A percentile compares a stretch with the other conserved stretches of the same genome.
Evolutionary conservation across 2,797 vertebrate species (phyloP).

Genomic region (Xyrichtys novacula): DNA sequence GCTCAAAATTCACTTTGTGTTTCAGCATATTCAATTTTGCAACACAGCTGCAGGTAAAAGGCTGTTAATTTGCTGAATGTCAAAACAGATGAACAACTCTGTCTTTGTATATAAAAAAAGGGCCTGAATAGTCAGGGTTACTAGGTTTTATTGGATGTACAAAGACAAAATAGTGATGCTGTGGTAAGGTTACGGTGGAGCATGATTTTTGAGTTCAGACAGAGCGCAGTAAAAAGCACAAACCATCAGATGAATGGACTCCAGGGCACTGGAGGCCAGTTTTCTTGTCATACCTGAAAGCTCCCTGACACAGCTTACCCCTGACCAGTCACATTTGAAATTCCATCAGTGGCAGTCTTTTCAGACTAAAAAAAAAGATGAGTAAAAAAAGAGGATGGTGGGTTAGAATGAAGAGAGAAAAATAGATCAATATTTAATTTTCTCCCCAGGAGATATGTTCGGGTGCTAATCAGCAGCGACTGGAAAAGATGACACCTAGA

Average conservation of each 20-base stretch:
- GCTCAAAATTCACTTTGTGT: neutral
- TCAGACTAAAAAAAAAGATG: constrained; percentile 39
- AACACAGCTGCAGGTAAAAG: neutral
- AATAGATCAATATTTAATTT: constrained; percentile 90
- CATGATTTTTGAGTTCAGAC: neutral
- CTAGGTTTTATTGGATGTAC: neutral
- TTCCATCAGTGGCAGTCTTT: constrained; percentile 63
- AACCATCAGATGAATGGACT: constrained; percentile 25
- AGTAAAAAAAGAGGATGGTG: constrained; percentile 34
- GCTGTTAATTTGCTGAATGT: neutral
- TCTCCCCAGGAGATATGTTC: constrained; percentile 85
- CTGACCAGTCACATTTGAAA: constrained; percentile 72
- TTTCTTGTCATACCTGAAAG: constrained; percentile 31
- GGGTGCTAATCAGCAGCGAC: constrained; percentile 82
- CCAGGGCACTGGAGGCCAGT: neutral
- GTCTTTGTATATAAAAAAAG: neutral
- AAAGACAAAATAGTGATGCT: neutral
- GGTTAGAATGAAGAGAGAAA: constrained; percentile 73
- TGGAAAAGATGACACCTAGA: constrained; percentile 85
- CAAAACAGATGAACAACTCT: neutral
- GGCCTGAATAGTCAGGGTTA: neutral
- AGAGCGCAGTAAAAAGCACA: constrained; percentile 9
- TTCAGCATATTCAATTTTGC: neutral
- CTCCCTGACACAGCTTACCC: constrained; percentile 27
- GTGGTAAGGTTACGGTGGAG: neutral